phyloP scores from a whole-genome alignment of 2,113 vertebrate genomes.

The Pluvianellus socialis region DNA sequence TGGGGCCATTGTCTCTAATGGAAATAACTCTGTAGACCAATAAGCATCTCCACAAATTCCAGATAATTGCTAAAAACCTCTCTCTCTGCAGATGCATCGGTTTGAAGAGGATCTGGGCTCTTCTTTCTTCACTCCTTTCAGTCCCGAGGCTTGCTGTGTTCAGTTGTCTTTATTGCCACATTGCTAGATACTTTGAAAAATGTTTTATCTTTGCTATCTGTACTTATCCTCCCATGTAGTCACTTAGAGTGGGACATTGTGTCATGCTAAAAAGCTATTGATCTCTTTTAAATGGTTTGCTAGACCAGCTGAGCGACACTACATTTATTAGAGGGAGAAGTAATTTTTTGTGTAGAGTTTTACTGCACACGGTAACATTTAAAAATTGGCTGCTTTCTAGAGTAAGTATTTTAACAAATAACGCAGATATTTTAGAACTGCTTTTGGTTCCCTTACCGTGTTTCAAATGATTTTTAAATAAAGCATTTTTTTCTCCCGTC shows the following conservation, averaged over 20 bases:
- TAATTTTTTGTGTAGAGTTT: neutral
- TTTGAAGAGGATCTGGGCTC: neutral
- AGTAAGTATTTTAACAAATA: neutral
- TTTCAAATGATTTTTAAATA: neutral
- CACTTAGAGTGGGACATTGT: neutral
- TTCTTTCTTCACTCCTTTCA: neutral
- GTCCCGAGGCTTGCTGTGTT: neutral
- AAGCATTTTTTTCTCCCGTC: neutral
- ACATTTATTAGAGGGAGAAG: neutral
- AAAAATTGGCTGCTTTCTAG: neutral
- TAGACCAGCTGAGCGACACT: neutral
- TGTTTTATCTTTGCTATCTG: neutral
- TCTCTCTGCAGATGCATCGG: neutral
- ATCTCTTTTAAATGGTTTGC: neutral
- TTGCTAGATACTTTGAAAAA: neutral
- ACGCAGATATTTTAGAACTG: neutral
- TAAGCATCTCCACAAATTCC: neutral
- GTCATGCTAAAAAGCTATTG: neutral
- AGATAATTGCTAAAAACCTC: accelerated
- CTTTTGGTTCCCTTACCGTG: neutral
- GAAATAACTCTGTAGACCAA: neutral
- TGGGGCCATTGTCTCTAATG: neutral
- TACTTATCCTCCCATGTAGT: neutral
- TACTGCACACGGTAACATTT: neutral
- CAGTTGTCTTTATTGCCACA: neutral